Conservation (phyloP, 2,797 vertebrate genomes). For the Cynopterus sphinx region DNA sequence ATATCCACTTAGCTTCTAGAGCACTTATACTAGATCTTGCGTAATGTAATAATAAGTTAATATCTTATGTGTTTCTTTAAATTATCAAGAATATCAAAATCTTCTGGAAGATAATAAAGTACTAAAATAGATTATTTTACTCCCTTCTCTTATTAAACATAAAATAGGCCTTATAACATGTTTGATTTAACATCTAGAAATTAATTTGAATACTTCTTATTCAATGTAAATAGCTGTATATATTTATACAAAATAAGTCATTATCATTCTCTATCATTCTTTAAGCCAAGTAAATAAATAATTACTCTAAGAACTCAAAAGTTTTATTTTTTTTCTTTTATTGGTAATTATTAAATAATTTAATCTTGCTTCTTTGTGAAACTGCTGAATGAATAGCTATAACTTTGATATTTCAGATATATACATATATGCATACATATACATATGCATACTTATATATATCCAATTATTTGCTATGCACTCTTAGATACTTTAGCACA, state of each 20-base stretch:
- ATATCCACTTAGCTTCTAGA: neutral
- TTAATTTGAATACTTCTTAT: neutral
- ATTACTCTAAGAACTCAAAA: neutral
- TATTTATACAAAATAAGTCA: neutral
- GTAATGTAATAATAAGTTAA: conserved; percentile 15
- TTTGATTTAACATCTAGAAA: neutral
- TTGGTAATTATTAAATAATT: conserved; percentile 1
- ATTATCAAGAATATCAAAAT: conserved; percentile 5
- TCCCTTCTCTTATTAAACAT: neutral
- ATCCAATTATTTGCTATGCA: neutral
- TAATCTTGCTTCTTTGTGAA: neutral
- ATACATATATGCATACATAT: neutral
- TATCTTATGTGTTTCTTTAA: neutral
- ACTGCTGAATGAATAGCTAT: neutral
- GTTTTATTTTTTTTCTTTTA: neutral
- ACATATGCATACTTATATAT: neutral
- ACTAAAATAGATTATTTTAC: neutral
- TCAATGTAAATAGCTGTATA: neutral
- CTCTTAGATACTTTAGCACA: neutral
- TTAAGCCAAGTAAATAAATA: conserved; percentile 2
- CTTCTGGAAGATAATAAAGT: neutral
- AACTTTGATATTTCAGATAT: neutral
- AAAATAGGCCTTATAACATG: neutral
- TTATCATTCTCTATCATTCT: neutral
- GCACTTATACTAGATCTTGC: neutral